Conservation (phyloP, 2,888 invertebrate species). For the Allolobophora icterica region DNA sequence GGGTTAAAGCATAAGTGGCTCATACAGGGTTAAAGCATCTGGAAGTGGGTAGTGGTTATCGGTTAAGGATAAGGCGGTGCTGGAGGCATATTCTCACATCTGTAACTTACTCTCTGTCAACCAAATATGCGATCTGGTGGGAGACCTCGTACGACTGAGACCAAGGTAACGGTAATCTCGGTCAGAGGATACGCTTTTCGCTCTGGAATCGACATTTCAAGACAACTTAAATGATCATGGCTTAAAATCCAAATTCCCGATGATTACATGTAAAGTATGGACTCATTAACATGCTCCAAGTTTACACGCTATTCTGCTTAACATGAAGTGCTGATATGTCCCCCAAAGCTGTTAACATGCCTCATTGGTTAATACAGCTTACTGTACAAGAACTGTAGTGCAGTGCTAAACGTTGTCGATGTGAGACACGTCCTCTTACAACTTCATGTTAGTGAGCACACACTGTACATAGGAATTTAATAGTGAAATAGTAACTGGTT, state of each 20-base stretch:
- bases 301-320: too few relatives aligned
- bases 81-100: neutral
- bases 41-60: neutral
- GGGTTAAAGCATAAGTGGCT: neutral
- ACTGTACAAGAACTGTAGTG: too few relatives aligned
- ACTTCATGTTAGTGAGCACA: too few relatives aligned
- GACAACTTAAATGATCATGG: neutral
- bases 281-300: too few relatives aligned
- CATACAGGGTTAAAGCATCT: neutral
- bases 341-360: too few relatives aligned
- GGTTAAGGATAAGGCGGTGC: neutral
- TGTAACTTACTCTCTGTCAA: neutral
- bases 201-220: constrained; percentile 17
- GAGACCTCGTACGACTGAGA: neutral
- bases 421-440: too few relatives aligned
- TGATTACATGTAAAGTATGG: neutral
- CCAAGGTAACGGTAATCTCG: neutral
- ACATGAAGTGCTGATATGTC: too few relatives aligned
- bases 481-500: too few relatives aligned
- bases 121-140: neutral
- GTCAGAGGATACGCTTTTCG: neutral
- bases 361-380: too few relatives aligned
- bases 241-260: neutral
- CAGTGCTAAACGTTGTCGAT: too few relatives aligned
- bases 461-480: too few relatives aligned